Conservation (phyloP, 2,888 invertebrate species). For the Amphipyra tragopoginis region DNA sequence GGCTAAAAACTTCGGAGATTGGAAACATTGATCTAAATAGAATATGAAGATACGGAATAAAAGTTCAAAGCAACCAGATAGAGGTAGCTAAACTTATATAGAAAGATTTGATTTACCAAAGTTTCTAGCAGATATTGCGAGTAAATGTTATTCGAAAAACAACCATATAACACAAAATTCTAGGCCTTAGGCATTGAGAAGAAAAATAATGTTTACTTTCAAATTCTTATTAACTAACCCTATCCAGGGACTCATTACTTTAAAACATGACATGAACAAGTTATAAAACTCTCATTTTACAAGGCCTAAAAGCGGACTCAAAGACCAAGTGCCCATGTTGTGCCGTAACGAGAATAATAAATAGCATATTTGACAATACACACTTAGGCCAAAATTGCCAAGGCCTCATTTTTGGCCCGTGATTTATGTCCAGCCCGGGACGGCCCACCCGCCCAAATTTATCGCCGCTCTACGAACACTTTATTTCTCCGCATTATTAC, state of each 20-base stretch:
- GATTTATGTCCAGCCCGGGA: slow-evolving; percentile 48
- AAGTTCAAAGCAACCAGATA: background rate
- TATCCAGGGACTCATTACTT: slow-evolving; percentile 34
- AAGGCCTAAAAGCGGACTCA: slow-evolving; percentile 20
- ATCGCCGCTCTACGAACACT: slow-evolving; percentile 46
- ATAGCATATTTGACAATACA: slow-evolving; percentile 53
- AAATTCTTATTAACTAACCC: background rate
- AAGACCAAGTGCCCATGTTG: slow-evolving; percentile 47
- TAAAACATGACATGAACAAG: slow-evolving; percentile 28
- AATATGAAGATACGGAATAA: too few relatives aligned
- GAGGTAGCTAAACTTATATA: background rate
- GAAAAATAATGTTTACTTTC: background rate
- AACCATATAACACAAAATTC: background rate
- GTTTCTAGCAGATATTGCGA: too few relatives aligned
- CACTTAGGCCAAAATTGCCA: slow-evolving; percentile 46
- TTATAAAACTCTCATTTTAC: slow-evolving; percentile 42
- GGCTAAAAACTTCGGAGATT: background rate
- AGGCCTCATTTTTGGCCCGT: slow-evolving; percentile 50
- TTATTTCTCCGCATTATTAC: slow-evolving; percentile 48
- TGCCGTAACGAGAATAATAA: slow-evolving; percentile 47
- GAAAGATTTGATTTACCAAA: too few relatives aligned
- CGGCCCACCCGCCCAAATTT: slow-evolving; percentile 38
- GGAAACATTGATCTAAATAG: too few relatives aligned
- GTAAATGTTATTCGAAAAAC: too few relatives aligned
- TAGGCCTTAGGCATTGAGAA: background rate